A percentile compares a stretch with the other conserved stretches of the same genome.
Evolutionary conservation across 2,797 vertebrate species (phyloP).

Genomic region (Tarsius wallacei): DNA sequence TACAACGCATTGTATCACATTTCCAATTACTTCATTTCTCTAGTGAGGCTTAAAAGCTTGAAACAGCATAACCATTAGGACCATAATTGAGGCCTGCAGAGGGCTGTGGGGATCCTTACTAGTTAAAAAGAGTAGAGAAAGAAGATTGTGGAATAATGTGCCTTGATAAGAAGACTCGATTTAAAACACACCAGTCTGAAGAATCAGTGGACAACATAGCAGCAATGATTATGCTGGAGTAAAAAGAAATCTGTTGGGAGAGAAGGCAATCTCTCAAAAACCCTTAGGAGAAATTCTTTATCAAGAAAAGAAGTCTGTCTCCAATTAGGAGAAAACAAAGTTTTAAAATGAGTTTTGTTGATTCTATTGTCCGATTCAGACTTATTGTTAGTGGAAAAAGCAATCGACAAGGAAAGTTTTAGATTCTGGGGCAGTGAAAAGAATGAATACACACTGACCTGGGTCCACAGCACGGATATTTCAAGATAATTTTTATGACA

Average conservation of each 20-base stretch:
- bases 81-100: background rate
- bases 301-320: background rate
- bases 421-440: background rate
- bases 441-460: background rate
- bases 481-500: background rate
- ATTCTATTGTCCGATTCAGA: background rate
- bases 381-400: background rate
- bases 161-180: background rate
- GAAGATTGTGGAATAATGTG: background rate
- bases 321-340: background rate
- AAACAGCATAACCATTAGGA: background rate
- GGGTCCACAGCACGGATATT: background rate
- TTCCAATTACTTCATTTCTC: background rate
- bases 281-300: background rate
- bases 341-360: background rate
- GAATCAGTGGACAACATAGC: background rate
- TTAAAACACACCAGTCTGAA: slow-evolving; percentile 21
- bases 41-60: background rate
- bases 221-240: background rate
- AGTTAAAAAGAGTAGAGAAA: background rate
- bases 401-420: background rate
- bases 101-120: background rate
- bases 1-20: background rate
- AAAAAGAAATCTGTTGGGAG: background rate
- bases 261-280: background rate